Base-by-base conservation (phyloP, 2,888 invertebrate species). In the Monopis laevigella region DNA sequence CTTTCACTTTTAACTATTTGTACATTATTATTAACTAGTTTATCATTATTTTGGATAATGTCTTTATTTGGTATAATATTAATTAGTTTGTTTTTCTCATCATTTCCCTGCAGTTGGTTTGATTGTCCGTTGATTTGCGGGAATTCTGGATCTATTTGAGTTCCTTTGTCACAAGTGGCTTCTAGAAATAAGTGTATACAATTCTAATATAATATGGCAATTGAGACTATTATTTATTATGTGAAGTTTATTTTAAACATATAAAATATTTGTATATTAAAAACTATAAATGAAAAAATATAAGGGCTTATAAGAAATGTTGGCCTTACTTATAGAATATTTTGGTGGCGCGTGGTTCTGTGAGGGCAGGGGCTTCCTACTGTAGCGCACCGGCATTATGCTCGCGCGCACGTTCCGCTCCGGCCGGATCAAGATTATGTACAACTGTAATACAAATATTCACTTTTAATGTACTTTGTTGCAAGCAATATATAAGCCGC, bases 401-500 rank as follows among this genome's bases (percentile, higher is more conserved):
- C 89, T 90, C 59, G 93, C 93, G 0, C 96, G 85, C 8, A 96
- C 88, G 69, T 96, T 96, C 26, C 93, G 82, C 72, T 96, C 95
- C 7, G 96, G 95, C 48, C 92, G 87, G 45, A 95, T 85, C 48
- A 96, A 73, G 53, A 96, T 95, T 57, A 96, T 95, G 70, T 94
- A 94, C 30, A 94, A 70, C 93, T 93, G 72, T 17, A 58, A 36
- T 8, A n/a, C 10, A 24, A 7, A 24, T 7, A 24, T 24, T n/a
- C n/a, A n/a, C n/a, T n/a, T n/a, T n/a, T n/a, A n/a, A n/a, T n/a
- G n/a, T n/a, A n/a, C n/a, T n/a, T n/a, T n/a, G n/a, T n/a, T n/a
- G n/a, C n/a, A n/a, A n/a, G n/a, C n/a, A n/a, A n/a, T n/a, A n/a
- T n/a, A n/a, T n/a, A n/a, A n/a, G n/a, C n/a, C n/a, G n/a, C n/a